Base-by-base conservation (phyloP, 2,113 vertebrate genomes). In the Mormoops blainvillei region DNA sequence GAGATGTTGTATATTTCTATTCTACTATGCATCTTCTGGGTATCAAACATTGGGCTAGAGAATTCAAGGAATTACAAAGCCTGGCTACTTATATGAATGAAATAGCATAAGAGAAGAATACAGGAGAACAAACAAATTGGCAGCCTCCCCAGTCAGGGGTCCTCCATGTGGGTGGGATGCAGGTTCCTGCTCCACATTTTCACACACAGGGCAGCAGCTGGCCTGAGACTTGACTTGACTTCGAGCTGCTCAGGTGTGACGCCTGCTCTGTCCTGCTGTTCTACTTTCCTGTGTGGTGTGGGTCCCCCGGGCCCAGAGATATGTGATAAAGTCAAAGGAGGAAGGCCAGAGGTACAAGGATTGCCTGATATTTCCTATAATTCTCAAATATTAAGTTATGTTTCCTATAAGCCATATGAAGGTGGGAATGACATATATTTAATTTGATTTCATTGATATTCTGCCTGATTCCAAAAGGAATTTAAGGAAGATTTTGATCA, bases 401-500 rank as follows among this genome's bases (percentile, higher is more conserved):
- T 56, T 96, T 95, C 45, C 65, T 70, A 43, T 68, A 90, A 81
- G 12, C 22, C 15, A 6, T 76, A 67, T 28, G 67, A 87, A 89
- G 36, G 33, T 85, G 48, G 70, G 78, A 89, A 81, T 18, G 48
- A 54, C 43, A 61, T 67, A 33, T 73, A 45, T 86, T 86, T 92
- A 54, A 94, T 92, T 94, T 96, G 2, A 92, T 67, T 96, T 85
- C 3, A 71, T 82, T 87, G 67, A 68, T 68, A 56, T 36, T n/a
- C 24, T 22, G 16, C 20, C 36, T 87, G 61, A 70, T 94, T 90
- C 56, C 33, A 88, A 86, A 68, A 89, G 28, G 78, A 96, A 88
- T 83, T 94, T 88, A 96, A 91, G 78, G 76, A 87, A 94, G 67
- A 90, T 91, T 89, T 97, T 96, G 92, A 95, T 92, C 81, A 92